These are phyloP conservation scores for Phaonia tiefii DNA, from an alignment of 2,888 invertebrate genomes.

Conservation along the genomic window DNA sequence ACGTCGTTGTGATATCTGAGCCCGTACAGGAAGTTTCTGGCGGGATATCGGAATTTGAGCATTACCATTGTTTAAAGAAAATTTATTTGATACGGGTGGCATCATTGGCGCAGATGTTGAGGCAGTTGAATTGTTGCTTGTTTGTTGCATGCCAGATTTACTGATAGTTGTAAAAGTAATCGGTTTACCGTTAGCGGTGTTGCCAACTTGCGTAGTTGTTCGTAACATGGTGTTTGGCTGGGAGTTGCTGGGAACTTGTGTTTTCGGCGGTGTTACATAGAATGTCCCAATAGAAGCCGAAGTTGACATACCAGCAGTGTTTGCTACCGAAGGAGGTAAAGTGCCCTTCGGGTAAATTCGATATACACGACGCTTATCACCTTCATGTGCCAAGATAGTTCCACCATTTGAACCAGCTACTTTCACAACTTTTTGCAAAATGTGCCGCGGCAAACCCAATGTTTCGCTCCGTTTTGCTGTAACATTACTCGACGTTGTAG, in stretches of 20 bases:
- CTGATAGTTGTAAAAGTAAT: neutral
- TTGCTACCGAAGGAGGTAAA: neutral
- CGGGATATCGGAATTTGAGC: neutral
- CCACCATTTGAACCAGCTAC: constrained; percentile 40
- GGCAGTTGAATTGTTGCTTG: neutral
- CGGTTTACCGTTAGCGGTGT: neutral
- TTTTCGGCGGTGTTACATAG: constrained; percentile 28
- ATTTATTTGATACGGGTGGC: too few relatives aligned
- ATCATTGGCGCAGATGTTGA: neutral
- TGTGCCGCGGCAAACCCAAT: constrained; percentile 42
- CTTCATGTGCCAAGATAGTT: constrained; percentile 54
- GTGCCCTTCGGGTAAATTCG: constrained; percentile 61
- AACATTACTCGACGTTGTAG: neutral
- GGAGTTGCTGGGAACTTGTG: neutral
- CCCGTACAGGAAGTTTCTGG: neutral
- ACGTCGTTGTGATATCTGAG: neutral
- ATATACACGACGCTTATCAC: constrained; percentile 64
- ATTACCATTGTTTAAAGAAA: neutral
- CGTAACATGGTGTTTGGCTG: neutral
- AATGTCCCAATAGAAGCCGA: constrained; percentile 23
- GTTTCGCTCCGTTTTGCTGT: constrained; percentile 7
- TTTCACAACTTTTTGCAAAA: constrained; percentile 68
- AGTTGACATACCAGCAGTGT: neutral
- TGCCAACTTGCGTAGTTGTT: neutral
- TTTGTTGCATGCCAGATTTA: neutral